Evolutionary conservation across 2,113 vertebrate genomes (phyloP), one percentile per base, ranked within the genome.

Genomic region (Balaeniceps rex): DNA sequence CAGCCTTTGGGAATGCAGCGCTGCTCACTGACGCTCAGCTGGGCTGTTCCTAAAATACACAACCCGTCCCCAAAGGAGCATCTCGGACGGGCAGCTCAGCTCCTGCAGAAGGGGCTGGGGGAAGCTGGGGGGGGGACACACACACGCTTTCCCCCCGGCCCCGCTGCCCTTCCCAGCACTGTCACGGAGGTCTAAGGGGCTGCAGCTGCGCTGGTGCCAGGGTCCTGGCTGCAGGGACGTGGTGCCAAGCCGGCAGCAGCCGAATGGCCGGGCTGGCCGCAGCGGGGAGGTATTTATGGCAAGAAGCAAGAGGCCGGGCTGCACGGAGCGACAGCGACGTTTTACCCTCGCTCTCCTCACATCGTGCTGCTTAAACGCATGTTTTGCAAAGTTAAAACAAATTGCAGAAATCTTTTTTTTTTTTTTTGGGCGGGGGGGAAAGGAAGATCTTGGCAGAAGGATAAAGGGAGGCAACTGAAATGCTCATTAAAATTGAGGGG

Each of bases 401-500:
- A 87, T 33, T 0, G 3, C 6, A 28, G 64, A 89, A 94, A 93
- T 71, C 1, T 0, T 14, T 4, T 29, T 44, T 0, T 14, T 4
- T 29, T 44, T 52, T 76, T 84, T 69, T 15, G 7, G 5, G 47
- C 11, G 28, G 26, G 15, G 52, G 24, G 31, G 10, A 26, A 31
- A 38, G 47, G 29, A 87, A 84, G 66, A 92, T 75, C 28, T 91
- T 95, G 96, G 96, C 95, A 92, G 64, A 51, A 75, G 69, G 89
- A 91, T 89, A 94, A 94, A 94, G 96, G 70, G 47, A 94, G 75
- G 83, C 74, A 44, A 86, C 69, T 28, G 88, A 93, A 86, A 95
- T 17, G 85, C 97, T 96, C 91, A 94, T 95, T 96, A 96, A 93
- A 96, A 94, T 57, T 21, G 77, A 93, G 82, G 95, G 92, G 69